Conservation (phyloP, 2,888 invertebrate genomes). For the Mesoligia furuncula region DNA sequence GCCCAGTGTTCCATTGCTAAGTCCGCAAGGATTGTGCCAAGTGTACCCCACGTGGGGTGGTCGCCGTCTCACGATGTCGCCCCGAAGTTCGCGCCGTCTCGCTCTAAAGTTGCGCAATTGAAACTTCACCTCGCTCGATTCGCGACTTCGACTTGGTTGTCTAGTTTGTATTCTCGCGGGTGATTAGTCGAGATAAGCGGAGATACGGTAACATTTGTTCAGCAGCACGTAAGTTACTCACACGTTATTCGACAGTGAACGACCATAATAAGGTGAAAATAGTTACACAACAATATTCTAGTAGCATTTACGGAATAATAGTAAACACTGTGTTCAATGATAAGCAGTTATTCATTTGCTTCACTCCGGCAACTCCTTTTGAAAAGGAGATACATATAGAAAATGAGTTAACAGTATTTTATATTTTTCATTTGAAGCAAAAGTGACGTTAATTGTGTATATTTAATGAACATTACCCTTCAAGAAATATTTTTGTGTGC, state of each 20-base stretch:
- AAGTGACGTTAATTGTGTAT: not conserved
- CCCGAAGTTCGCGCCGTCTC: conserved; percentile 76
- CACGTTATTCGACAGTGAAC: conserved; percentile 58
- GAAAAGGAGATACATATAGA: not conserved
- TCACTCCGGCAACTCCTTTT: not conserved
- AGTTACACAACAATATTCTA: conserved; percentile 20
- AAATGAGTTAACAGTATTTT: conserved; percentile 4
- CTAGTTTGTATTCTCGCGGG: conserved; percentile 78
- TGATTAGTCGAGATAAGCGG: conserved; percentile 80
- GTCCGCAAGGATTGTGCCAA: conserved; percentile 79
- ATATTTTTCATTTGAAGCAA: not conserved
- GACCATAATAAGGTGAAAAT: conserved; percentile 32
- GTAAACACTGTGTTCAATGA: conserved; percentile 42
- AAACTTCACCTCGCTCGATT: conserved; percentile 76
- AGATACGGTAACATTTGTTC: conserved; percentile 79
- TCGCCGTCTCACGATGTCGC: conserved; percentile 66
- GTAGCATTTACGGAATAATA: conserved; percentile 30
- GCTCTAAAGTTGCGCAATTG: conserved; percentile 83
- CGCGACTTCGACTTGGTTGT: conserved; percentile 66
- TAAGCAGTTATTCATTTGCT: not conserved
- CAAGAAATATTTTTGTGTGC: not conserved
- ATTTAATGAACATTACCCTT: not conserved
- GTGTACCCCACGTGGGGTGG: conserved; percentile 70
- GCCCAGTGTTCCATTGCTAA: conserved; percentile 76
- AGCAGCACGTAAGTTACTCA: conserved; percentile 83